Conservation (phyloP, 2,888 invertebrate genomes). For the Yponomeuta plumbellus region DNA sequence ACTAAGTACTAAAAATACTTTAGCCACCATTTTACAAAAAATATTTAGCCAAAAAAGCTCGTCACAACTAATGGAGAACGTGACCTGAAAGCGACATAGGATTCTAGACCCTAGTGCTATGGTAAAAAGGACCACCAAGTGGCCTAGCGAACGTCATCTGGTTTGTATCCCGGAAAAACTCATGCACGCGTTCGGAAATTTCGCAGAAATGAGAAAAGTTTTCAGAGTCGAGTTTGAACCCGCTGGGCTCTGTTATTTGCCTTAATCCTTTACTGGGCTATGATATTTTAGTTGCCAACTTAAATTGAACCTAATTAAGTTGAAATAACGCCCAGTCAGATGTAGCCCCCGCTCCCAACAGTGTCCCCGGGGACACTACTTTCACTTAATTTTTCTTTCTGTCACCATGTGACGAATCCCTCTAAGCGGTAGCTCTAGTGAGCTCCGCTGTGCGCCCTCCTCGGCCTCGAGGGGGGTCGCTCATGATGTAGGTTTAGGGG, state of each 20-base stretch:
- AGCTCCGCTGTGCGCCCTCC: no score
- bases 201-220: constrained; percentile 5
- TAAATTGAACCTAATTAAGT: no score
- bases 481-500: no score
- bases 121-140: neutral
- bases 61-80: neutral
- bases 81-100: neutral
- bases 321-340: no score
- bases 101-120: neutral
- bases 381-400: no score
- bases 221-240: neutral
- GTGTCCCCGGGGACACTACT: no score
- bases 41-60: neutral
- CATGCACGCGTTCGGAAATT: constrained; percentile 1
- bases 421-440: no score
- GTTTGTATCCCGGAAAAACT: constrained; percentile 5
- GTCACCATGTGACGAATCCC: no score
- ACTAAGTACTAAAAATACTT: neutral
- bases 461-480: no score
- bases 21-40: neutral
- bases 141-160: constrained; percentile 2
- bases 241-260: neutral
- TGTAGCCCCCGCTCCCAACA: no score
- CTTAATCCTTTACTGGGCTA: neutral
- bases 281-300: no score